A percentile compares a stretch with the other conserved stretches of the same genome.
Conservation (phyloP, 2,113 vertebrate species). For the Oryzias curvinotus region DNA sequence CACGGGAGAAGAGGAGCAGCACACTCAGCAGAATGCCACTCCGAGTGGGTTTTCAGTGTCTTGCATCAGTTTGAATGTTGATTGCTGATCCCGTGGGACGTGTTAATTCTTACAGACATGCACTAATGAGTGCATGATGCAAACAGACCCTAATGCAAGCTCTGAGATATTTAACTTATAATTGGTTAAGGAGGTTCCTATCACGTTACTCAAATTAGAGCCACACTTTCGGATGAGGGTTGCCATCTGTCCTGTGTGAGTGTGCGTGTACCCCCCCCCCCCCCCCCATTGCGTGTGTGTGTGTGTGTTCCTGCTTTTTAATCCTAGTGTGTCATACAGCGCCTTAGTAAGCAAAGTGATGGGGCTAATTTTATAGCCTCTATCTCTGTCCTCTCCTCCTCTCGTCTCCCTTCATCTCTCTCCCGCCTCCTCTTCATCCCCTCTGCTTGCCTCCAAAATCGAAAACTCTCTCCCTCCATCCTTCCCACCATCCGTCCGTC, state of each 20-base stretch:
- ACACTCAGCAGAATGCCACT: constrained; percentile 24
- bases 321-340: constrained; percentile 52
- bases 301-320: constrained; percentile 42
- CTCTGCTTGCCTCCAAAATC: constrained; percentile 36
- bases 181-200: constrained; percentile 70
- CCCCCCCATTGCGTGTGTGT: not conserved
- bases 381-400: constrained; percentile 42
- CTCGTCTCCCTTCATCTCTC: constrained; percentile 25
- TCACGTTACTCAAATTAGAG: constrained; percentile 69
- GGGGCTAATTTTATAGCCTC: constrained; percentile 65
- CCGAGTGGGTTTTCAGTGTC: constrained; percentile 26
- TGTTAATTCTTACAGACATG: constrained; percentile 1
- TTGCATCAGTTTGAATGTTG: constrained; percentile 44
- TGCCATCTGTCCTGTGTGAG: constrained; percentile 60
- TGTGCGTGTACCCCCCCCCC: constrained; percentile 14
- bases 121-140: constrained; percentile 27
- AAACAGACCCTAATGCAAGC: constrained; percentile 24
- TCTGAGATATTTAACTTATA: constrained; percentile 46
- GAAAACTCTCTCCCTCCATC: constrained; percentile 36
- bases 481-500: constrained; percentile 38
- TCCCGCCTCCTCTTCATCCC: constrained; percentile 39
- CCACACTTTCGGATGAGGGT: constrained; percentile 44
- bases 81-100: constrained; percentile 24
- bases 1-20: constrained; percentile 32
- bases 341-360: constrained; percentile 54